A percentile compares a stretch with the other conserved stretches of the same genome.
phyloP scores from a whole-genome alignment of 2,113 vertebrate species.

The Sturnus vulgaris region DNA sequence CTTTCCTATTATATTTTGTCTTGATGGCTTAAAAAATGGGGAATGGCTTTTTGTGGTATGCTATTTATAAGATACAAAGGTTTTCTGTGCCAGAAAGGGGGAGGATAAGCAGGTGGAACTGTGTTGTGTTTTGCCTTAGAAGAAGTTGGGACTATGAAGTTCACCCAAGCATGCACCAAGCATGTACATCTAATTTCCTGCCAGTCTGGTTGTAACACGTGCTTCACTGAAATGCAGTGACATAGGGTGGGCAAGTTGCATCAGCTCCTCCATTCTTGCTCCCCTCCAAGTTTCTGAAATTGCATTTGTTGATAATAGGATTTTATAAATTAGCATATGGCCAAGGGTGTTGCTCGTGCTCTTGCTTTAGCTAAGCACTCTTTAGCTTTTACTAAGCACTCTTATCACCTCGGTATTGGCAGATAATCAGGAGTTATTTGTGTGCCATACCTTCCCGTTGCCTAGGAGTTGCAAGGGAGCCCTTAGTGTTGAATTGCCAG shows the following conservation, averaged over 20 bases:
- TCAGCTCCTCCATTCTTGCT: not conserved
- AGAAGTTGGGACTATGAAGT: not conserved
- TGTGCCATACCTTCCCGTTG: rapidly evolving
- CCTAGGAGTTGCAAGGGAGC: not conserved
- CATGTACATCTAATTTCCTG: not conserved
- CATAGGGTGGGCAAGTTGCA: not conserved
- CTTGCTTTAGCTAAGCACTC: not conserved
- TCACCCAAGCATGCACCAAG: not conserved
- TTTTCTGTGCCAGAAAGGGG: not conserved
- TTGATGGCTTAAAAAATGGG: not conserved
- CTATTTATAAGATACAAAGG: not conserved
- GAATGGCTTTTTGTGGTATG: not conserved
- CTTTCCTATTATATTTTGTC: not conserved
- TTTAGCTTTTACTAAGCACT: not conserved
- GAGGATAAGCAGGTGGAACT: not conserved
- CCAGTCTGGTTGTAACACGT: not conserved
- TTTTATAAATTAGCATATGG: not conserved
- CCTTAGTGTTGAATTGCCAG: not conserved
- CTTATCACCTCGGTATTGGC: rapidly evolving
- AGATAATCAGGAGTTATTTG: not conserved
- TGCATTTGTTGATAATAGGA: not conserved
- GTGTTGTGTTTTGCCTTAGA: not conserved
- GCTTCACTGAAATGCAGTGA: not conserved
- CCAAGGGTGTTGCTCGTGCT: not conserved
- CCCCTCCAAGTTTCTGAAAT: not conserved